phyloP scores from a whole-genome alignment of 1,140 invertebrate species.

The Condylostylus longicornis region DNA sequence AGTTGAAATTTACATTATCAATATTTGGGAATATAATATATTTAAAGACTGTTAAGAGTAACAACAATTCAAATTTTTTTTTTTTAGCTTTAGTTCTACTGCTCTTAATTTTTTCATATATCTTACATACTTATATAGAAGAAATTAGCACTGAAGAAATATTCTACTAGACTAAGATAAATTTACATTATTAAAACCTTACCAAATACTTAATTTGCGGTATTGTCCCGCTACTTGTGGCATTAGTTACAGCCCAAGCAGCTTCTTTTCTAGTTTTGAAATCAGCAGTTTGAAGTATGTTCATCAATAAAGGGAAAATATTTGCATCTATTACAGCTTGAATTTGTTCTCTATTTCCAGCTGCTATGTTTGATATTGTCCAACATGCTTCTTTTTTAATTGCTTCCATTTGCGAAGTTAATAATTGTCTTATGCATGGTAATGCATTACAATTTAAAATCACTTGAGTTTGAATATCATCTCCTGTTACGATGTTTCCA shows the following conservation, averaged over 20 bases:
- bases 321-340: constrained; percentile 91
- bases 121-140: too few species aligned
- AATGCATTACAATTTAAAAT: constrained; percentile 82
- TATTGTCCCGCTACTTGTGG: constrained; percentile 84
- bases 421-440: constrained; percentile 65
- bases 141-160: too few species aligned
- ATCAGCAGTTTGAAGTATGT: constrained; percentile 80
- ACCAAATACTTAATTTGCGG: constrained; percentile 71
- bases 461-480: constrained; percentile 93
- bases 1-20: too few species aligned
- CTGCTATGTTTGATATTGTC: constrained; percentile 97
- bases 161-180: too few species aligned
- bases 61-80: too few species aligned
- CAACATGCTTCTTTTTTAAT: constrained; percentile 95
- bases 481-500: constrained; percentile 95
- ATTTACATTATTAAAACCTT: not conserved
- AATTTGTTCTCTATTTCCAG: constrained; percentile 87
- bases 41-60: too few species aligned
- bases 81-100: too few species aligned
- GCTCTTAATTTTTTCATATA: too few species aligned
- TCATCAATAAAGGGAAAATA: constrained; percentile 84
- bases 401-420: constrained; percentile 66
- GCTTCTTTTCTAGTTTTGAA: constrained; percentile 96
- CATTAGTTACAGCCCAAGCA: constrained; percentile 96
- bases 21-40: too few species aligned